A percentile compares a stretch with the other conserved stretches of the same genome.
Conservation (phyloP, 1,140 invertebrate species). For the Bilobella aurantiaca region DNA sequence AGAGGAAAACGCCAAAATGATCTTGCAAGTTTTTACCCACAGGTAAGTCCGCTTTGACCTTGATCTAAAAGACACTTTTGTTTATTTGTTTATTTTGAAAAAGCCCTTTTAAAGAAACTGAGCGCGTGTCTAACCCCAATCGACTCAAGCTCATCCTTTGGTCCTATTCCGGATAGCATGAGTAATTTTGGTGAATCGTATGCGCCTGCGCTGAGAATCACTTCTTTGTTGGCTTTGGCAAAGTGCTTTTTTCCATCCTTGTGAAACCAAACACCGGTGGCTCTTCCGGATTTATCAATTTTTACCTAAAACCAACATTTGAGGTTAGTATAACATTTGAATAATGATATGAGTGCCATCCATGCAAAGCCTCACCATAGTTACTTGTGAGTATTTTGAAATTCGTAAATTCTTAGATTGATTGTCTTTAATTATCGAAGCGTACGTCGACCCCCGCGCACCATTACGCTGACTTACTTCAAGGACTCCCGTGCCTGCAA, state of each 20-base stretch:
- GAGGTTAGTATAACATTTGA: not conserved
- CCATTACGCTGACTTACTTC: conserved; percentile 23
- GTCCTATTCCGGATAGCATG: conserved; percentile 18
- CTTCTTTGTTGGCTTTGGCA: conserved; percentile 6
- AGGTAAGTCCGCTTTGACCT: not conserved
- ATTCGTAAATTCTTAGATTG: conserved; percentile 17
- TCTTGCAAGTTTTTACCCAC: conserved; percentile 14
- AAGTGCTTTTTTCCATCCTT: conserved; percentile 10
- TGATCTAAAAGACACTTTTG: conserved; percentile 4
- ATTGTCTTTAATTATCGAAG: conserved; percentile 14
- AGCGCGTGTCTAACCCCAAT: not conserved
- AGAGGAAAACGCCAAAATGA: not conserved
- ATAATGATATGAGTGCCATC: not conserved
- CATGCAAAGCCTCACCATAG: conserved; percentile 2
- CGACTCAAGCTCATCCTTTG: not conserved
- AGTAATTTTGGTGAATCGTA: conserved; percentile 11
- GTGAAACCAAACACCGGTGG: conserved; percentile 8
- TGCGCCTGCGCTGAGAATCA: conserved; percentile 12
- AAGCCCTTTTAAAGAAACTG: not conserved
- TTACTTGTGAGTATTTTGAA: conserved; percentile 20
- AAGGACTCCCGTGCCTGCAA: conserved; percentile 14
- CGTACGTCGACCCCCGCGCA: conserved; percentile 13
- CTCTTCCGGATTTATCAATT: conserved; percentile 5
- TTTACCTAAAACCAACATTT: conserved; percentile 4
- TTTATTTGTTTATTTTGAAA: not conserved